Percentiles rank a stretch among this genome's conserved stretches.
These are phyloP conservation scores for Coboldia fuscipes DNA, from an alignment of 1,140 invertebrate genomes.

Conservation along the genomic window DNA sequence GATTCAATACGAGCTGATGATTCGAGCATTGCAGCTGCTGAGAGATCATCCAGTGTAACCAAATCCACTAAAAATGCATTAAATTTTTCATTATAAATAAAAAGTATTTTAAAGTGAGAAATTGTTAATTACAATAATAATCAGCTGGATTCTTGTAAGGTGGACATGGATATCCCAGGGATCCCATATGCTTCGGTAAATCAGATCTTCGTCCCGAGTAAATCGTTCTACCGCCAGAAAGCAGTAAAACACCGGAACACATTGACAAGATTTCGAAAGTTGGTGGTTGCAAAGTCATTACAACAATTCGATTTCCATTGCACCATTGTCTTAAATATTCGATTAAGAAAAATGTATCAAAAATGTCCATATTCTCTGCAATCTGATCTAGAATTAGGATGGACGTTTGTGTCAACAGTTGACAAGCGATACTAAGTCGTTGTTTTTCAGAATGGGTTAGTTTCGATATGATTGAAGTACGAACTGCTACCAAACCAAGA, in stretches of 20 bases:
- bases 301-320: constrained; percentile 56
- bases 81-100: constrained; percentile 1
- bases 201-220: constrained; percentile 73
- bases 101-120: background rate
- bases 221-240: constrained; percentile 76
- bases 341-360: constrained; percentile 86
- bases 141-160: constrained; percentile 91
- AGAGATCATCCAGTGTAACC: constrained; percentile 80
- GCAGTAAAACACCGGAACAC: constrained; percentile 62
- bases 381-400: constrained; percentile 73
- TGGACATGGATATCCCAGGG: constrained; percentile 86
- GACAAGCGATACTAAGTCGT: constrained; percentile 68
- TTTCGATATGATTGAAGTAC: constrained; percentile 48
- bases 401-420: constrained; percentile 62
- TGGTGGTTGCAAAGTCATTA: constrained; percentile 82
- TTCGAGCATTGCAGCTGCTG: constrained; percentile 80
- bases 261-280: constrained; percentile 92
- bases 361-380: constrained; percentile 84
- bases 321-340: constrained; percentile 90
- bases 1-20: constrained; percentile 83
- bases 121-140: constrained; percentile 66
- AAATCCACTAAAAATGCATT: constrained; percentile 49
- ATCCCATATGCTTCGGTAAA: constrained; percentile 81
- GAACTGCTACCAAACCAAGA: constrained; percentile 66
- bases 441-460: constrained; percentile 71